These are phyloP conservation scores for Potamarius usumacintae DNA, from an alignment of 2,113 vertebrate genomes.

Conservation along the genomic window DNA sequence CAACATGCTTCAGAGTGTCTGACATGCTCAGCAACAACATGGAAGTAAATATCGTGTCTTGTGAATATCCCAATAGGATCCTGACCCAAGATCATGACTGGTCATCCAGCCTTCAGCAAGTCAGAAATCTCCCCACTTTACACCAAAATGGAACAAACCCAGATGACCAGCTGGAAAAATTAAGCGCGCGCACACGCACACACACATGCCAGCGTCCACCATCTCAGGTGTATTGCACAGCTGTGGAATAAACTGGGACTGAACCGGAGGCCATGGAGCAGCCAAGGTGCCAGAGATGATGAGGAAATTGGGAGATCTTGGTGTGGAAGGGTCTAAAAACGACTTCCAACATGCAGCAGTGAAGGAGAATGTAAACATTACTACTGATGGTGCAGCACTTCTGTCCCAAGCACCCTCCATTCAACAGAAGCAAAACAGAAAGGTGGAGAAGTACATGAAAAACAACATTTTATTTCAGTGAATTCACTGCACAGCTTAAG, in stretches of 20 bases:
- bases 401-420: background rate
- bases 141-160: background rate
- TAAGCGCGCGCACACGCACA: too few species aligned
- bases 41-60: slow-evolving; percentile 33
- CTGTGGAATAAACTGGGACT: slow-evolving; percentile 5
- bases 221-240: slow-evolving; percentile 1
- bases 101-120: background rate
- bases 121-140: background rate
- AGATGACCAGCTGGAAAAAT: slow-evolving; percentile 15
- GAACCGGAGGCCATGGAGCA: background rate
- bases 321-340: background rate
- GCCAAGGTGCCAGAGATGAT: slow-evolving; percentile 29
- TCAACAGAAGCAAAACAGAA: background rate
- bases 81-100: background rate
- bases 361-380: slow-evolving; percentile 51
- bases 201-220: background rate
- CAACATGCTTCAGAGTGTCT: slow-evolving; percentile 16
- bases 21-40: slow-evolving; percentile 26
- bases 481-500: slow-evolving; percentile 38
- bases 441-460: background rate
- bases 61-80: slow-evolving; percentile 4
- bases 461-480: background rate
- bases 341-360: slow-evolving; percentile 17
- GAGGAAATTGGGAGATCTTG: background rate
- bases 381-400: slow-evolving; percentile 12